A percentile compares a stretch with the other conserved stretches of the same genome.
These are phyloP conservation scores for Lissonota sp. DNA, from an alignment of 2,888 invertebrate genomes.

Conservation along the genomic window DNA sequence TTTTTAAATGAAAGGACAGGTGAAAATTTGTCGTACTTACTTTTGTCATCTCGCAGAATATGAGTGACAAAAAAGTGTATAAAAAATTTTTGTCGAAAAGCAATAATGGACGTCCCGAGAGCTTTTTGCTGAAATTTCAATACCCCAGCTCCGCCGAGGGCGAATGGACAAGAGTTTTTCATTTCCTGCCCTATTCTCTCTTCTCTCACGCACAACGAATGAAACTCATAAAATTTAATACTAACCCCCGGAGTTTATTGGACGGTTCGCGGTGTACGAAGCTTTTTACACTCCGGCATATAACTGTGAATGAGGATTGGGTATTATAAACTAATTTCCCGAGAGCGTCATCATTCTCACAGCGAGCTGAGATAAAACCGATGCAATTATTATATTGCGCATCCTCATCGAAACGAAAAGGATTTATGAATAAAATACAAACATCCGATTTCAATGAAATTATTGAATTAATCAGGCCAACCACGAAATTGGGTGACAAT, in stretches of 20 bases:
- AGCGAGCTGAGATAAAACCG: slow-evolving; percentile 17
- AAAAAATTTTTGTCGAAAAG: slow-evolving; percentile 22
- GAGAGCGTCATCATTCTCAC: slow-evolving; percentile 4
- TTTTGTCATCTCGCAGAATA: neutral
- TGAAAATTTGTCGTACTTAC: neutral
- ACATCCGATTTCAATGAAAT: neutral
- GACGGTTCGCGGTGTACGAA: neutral
- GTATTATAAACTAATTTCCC: slow-evolving; percentile 28
- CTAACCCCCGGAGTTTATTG: slow-evolving; percentile 23
- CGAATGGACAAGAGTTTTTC: slow-evolving; percentile 19
- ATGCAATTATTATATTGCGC: slow-evolving; percentile 38
- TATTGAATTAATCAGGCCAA: neutral
- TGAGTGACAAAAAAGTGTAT: neutral
- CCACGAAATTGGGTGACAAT: too few relatives aligned
- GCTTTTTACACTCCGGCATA: neutral
- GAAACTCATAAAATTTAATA: slow-evolving; percentile 55
- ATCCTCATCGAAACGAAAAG: too few relatives aligned
- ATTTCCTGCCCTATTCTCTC: neutral
- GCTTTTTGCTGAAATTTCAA: slow-evolving; percentile 45
- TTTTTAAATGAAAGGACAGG: too few relatives aligned
- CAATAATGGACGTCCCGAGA: slow-evolving; percentile 31
- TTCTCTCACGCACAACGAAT: slow-evolving; percentile 17
- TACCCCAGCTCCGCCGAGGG: slow-evolving; percentile 39
- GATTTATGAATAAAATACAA: too few relatives aligned
- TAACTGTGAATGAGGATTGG: neutral